A percentile compares a stretch with the other conserved stretches of the same genome.
Evolutionary conservation across 2,797 vertebrate species (phyloP).

Genomic region (Eospalax fontanierii): DNA sequence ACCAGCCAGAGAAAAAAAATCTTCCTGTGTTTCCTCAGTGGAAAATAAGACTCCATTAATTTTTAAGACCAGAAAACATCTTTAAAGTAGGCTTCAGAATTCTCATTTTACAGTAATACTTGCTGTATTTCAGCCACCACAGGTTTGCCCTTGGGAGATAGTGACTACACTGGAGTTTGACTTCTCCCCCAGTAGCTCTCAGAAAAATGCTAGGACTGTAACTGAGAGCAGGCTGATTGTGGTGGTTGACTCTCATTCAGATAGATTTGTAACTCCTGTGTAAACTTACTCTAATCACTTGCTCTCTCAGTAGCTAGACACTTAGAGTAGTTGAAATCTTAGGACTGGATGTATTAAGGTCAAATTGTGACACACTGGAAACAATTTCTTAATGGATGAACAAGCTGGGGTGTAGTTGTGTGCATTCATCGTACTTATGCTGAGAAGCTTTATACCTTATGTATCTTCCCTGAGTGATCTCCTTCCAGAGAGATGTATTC

Average conservation of each 20-base stretch:
- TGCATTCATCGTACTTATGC: slow-evolving; percentile 90
- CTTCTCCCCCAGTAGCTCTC: not conserved
- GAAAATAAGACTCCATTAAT: slow-evolving; percentile 31
- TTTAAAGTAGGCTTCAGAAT: slow-evolving; percentile 3
- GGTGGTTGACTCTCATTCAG: not conserved
- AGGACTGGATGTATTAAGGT: slow-evolving; percentile 64
- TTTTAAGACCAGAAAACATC: slow-evolving; percentile 37
- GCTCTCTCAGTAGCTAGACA: slow-evolving; percentile 21
- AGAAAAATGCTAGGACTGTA: not conserved
- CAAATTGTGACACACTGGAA: slow-evolving; percentile 76
- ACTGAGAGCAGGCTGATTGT: not conserved
- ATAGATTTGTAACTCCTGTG: slow-evolving; percentile 20
- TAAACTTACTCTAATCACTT: not conserved
- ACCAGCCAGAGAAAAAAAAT: slow-evolving; percentile 55
- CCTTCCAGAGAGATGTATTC: slow-evolving; percentile 84
- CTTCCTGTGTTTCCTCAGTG: slow-evolving; percentile 38
- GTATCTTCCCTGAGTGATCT: slow-evolving; percentile 73
- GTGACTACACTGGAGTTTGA: not conserved
- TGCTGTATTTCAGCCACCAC: not conserved
- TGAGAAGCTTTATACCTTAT: slow-evolving; percentile 77
- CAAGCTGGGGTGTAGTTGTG: slow-evolving; percentile 84
- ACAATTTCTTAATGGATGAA: slow-evolving; percentile 75
- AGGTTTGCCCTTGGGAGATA: not conserved
- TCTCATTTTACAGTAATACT: not conserved
- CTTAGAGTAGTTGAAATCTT: slow-evolving; percentile 63